A percentile compares a stretch with the other conserved stretches of the same genome.
phyloP scores from a whole-genome alignment of 2,888 invertebrate species.

The Carterocephalus palaemon region DNA sequence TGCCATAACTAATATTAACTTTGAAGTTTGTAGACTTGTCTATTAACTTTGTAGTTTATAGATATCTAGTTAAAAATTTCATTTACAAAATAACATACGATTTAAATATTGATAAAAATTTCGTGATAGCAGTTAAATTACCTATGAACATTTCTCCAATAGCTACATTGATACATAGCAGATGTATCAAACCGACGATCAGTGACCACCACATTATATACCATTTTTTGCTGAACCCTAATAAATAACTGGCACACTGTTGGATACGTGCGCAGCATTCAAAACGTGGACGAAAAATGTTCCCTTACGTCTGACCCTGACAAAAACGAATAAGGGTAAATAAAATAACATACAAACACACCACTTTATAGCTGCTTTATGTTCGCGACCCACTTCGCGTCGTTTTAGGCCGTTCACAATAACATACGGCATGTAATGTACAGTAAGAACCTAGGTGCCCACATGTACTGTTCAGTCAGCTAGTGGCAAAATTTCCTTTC shows the following conservation, averaged over 20 bases:
- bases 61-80: too few species aligned
- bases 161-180: too few species aligned
- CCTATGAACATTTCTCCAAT: too few species aligned
- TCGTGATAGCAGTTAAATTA: too few species aligned
- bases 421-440: background rate
- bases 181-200: slow-evolving; percentile 1
- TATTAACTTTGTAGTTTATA: too few species aligned
- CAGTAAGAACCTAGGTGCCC: too few species aligned
- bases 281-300: slow-evolving; percentile 20
- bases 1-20: too few species aligned
- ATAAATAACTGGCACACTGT: slow-evolving; percentile 22
- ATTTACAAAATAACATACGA: too few species aligned
- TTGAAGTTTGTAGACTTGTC: too few species aligned
- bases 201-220: slow-evolving; percentile 16
- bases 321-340: slow-evolving; percentile 21
- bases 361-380: slow-evolving; percentile 10
- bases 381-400: background rate
- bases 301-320: slow-evolving; percentile 15
- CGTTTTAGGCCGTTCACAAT: background rate
- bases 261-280: slow-evolving; percentile 21
- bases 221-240: slow-evolving; percentile 21
- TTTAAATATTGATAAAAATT: too few species aligned
- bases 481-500: too few species aligned
- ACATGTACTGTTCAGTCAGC: too few species aligned
- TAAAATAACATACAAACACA: slow-evolving; percentile 8